Conservation (phyloP, 2,113 vertebrate genomes). For the pig (Sus scrofa) region T2T-Sscrofa CM000829.6:66179501-66180000, state of each 20-base stretch:
- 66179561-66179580: neutral
- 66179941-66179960: neutral
- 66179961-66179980: neutral
- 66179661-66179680: neutral
- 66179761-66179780: neutral
- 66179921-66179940: rapidly evolving
- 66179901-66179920: too few relatives aligned
- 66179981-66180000: neutral
- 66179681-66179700: neutral
- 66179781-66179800: neutral
- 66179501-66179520: neutral
- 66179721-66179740: neutral
- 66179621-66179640: neutral
- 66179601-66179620: too few relatives aligned
- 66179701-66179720: too few relatives aligned
- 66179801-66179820: neutral
- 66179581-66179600: rapidly evolving
- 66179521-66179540: rapidly evolving
- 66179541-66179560: rapidly evolving
- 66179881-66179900: too few relatives aligned
- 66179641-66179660: neutral
- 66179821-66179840: neutral
- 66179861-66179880: rapidly evolving
- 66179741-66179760: neutral
- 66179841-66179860: neutral